Base-by-base conservation (phyloP, 2,113 vertebrate genomes). In the Pygathrix nemaeus region DNA sequence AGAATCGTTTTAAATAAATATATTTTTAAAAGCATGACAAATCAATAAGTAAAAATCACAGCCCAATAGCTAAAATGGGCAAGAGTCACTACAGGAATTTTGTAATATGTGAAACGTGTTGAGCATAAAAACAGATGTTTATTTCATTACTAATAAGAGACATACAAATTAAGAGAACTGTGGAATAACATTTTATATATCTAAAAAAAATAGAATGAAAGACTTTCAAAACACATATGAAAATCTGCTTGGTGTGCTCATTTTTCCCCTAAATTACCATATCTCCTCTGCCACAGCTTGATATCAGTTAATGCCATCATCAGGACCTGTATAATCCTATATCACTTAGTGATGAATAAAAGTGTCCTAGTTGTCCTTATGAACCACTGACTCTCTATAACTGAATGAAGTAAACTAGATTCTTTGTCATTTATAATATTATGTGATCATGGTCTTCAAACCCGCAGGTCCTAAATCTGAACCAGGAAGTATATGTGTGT, bases 21-120 rank as follows among this genome's bases (percentile, higher is more conserved):
- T 35, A 68, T 96, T 96, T 92, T 73, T 30, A 25, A 64, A 97
- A 89, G 3, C 40, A 76, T 18, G 94, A 76, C 6, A 96, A 93
- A 88, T 91, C n/a, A 16, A 17, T 72, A 80, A 64, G 43, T 88
- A 55, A 91, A 89, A 76, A 18, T 2, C 30, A 57, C 16, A 88
- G 70, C 3, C 0, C 20, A 70, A 61, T 50, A 88, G n/a, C 17
- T 83, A 61, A 90, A 92, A 61, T 35, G 32, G 20, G 2, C 48
- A 43, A 43, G 66, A 86, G 5, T 82, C 32, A 32, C 8, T 59
- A 52, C 1, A 81, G 32, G 50, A 87, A 45, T 96, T 93, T 96
- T 90, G 8, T 32, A 89, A 86, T 82, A 87, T 4, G 7, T 88
- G 18, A 84, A 95, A 73, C 1, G 68, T 50, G 30, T 61, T 52